Conservation (phyloP, 2,113 vertebrate genomes). For the Chaetorhynchus papuensis region DNA sequence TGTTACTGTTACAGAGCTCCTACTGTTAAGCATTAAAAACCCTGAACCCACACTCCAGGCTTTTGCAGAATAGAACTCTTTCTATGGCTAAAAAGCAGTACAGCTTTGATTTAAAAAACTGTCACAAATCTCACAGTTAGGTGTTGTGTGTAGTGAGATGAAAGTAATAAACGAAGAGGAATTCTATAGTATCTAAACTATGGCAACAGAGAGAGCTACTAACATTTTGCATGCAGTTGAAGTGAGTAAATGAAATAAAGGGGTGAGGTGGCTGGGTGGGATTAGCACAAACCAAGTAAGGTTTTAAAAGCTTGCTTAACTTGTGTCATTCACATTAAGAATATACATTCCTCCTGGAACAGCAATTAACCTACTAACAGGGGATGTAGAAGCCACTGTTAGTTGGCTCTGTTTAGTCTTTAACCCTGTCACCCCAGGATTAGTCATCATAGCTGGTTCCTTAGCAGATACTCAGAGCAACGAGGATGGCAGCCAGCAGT, state of each 20-base stretch:
- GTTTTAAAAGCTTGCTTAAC: neutral
- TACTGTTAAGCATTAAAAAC: neutral
- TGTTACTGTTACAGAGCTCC: neutral
- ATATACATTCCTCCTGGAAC: neutral
- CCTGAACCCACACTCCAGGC: neutral
- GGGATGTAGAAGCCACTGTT: neutral
- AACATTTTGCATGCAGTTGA: neutral
- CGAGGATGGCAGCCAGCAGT: accelerated
- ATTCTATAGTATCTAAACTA: neutral
- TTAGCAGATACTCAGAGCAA: neutral
- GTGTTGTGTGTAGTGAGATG: neutral
- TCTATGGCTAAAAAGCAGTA: neutral
- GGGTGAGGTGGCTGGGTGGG: neutral
- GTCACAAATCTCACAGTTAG: neutral
- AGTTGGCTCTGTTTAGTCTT: neutral
- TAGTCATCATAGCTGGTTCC: neutral
- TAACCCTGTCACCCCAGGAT: neutral
- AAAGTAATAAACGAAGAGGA: neutral
- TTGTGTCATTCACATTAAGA: neutral
- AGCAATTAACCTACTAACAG: neutral
- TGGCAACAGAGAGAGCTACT: neutral
- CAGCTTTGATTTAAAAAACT: neutral
- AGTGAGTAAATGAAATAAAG: neutral
- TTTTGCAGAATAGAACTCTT: neutral
- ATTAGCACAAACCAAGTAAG: neutral